Base-by-base conservation (phyloP, 1,140 invertebrate species). In the Rhynchophorus ferrugineus region DNA sequence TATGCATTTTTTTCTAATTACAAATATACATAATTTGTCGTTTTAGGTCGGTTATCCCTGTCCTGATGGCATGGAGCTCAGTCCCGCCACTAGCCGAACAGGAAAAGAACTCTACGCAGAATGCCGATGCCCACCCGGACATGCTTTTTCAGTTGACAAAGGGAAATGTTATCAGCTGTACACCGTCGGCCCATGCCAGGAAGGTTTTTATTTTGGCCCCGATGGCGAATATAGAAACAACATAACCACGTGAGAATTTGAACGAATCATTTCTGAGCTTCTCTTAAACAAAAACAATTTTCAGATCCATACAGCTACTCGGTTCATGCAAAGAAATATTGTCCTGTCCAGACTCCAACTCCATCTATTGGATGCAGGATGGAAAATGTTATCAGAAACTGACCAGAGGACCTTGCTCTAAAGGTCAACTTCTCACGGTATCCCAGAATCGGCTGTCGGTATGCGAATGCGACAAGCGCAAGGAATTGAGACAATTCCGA, bases 61-160 rank as follows among this genome's bases (percentile, higher is more conserved):
- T 69, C 85, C 87, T 3, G 82, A 85, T 3, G 87, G 84, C 1
- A 87, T 88, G 79, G 88, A 91, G 68, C 64, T 91, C 3, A 83
- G 79, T 50, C 85, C 85, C 1, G 72, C 73, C 1, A 67, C 60
- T 2, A 66, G 62, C 47, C 69, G 71, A 0, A 66, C 69, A 0
- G 78, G 77, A 1, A 69, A 72, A 22, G 73, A 77, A 35, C 77
- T 75, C n/a, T 73, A 77, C 0, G 83, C 83, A 0, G 83, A 87
- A 63, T 89, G 86, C 67, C 77, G 82, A 44, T 89, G 86, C 69
- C 85, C 86, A 1, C 86, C 87, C 0, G 81, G 84, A 36, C 84
- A 82, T 0, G 84, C 84, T 0, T 79, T 84, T 45, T 69, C 79
- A 19, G 73, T 73, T 9, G 68, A 68, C 29, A 67, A 76, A 3